phyloP scores from a whole-genome alignment of 2,113 vertebrate genomes.

The Pungitius pungitius region DNA sequence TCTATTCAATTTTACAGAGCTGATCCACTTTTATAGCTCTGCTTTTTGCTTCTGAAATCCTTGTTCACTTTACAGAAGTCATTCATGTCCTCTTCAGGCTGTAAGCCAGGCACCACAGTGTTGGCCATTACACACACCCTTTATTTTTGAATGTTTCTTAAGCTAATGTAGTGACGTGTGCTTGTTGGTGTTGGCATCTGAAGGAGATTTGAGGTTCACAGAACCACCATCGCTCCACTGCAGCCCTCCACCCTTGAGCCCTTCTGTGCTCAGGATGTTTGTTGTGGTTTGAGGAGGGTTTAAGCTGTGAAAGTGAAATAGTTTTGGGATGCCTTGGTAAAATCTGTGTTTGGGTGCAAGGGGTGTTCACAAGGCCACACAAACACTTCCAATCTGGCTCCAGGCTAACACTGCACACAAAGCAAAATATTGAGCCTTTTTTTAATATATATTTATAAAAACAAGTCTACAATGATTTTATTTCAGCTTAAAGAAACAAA shows the following conservation, averaged over 20 bases:
- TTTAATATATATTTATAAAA: constrained; percentile 4
- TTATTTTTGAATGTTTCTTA: constrained; percentile 41
- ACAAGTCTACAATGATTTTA: neutral
- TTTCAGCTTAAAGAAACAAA: no score
- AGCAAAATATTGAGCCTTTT: constrained; percentile 10
- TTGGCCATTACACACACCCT: constrained; percentile 29
- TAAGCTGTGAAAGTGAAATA: constrained; percentile 44
- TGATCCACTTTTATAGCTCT: constrained; percentile 59
- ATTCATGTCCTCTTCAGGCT: constrained; percentile 45
- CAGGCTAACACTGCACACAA: constrained; percentile 22
- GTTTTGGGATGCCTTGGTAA: constrained; percentile 41
- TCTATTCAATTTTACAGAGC: constrained; percentile 60
- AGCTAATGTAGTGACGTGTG: constrained; percentile 2
- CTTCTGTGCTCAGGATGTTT: constrained; percentile 57
- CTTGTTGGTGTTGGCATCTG: constrained; percentile 11
- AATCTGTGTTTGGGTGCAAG: constrained; percentile 42
- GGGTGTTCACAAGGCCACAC: constrained; percentile 53
- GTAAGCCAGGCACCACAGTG: constrained; percentile 20
- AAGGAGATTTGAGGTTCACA: constrained; percentile 36
- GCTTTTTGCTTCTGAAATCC: constrained; percentile 45
- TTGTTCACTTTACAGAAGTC: constrained; percentile 49
- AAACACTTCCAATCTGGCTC: constrained; percentile 43
- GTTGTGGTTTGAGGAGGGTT: constrained; percentile 56
- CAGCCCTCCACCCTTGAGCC: constrained; percentile 13
- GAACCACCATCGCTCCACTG: neutral